A percentile compares a stretch with the other conserved stretches of the same genome.
These are phyloP conservation scores for Halictus ligatus DNA, from an alignment of 2,888 invertebrate species.

Conservation along the genomic window DNA sequence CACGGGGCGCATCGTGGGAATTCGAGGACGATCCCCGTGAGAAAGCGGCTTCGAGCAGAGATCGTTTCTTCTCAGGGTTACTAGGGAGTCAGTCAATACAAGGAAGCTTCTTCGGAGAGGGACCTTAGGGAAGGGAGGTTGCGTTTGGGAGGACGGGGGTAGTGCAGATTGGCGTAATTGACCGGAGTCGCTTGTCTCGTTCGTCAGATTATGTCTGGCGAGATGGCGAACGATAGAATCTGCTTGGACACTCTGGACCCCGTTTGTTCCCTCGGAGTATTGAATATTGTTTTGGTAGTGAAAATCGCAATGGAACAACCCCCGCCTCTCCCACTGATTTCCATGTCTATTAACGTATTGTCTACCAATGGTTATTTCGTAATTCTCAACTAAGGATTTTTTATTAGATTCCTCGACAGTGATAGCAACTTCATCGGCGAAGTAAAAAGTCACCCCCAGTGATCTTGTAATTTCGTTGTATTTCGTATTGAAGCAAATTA, in stretches of 20 bases:
- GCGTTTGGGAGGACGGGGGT: constrained; percentile 8
- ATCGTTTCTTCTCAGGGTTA: constrained; percentile 80
- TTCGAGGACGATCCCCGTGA: constrained; percentile 74
- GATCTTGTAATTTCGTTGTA: too few relatives aligned
- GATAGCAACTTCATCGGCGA: too few relatives aligned
- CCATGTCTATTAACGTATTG: too few relatives aligned
- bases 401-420: too few relatives aligned
- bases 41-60: constrained; percentile 74
- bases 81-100: constrained; percentile 80
- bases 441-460: too few relatives aligned
- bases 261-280: too few relatives aligned
- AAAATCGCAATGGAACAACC: too few relatives aligned
- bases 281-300: too few relatives aligned
- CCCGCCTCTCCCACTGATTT: too few relatives aligned
- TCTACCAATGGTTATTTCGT: too few relatives aligned
- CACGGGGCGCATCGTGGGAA: constrained; percentile 67
- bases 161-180: constrained; percentile 6
- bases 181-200: background rate
- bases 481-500: too few relatives aligned
- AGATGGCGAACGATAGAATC: background rate
- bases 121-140: background rate
- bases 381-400: too few relatives aligned
- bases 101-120: constrained; percentile 72
- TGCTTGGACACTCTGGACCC: background rate
- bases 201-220: background rate